Evolutionary conservation across 1,140 invertebrate genomes (phyloP), one percentile per base, ranked within the genome.

Genomic region (Heliconius hewitsoni): DNA sequence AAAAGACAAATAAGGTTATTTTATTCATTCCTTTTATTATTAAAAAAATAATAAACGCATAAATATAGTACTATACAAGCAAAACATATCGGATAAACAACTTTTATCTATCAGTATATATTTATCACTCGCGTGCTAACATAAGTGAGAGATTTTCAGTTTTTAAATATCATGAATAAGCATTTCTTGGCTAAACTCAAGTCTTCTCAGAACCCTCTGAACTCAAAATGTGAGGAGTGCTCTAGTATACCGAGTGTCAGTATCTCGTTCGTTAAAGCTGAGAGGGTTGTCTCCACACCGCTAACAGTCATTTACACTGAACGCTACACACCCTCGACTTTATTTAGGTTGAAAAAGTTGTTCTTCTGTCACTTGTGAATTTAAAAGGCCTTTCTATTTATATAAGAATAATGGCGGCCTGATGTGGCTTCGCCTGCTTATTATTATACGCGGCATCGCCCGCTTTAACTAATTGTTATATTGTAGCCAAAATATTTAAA

Each of bases 281-380:
- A 66, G 23, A 27, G 60, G 60, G 60, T 27, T 66, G 23, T 66
- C 60, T 66, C 60, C 23, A 66, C 60, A 66, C 23, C 23, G 23
- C 27, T 30, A 66, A 66, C 11, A 66, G 60, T 66, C n/a, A 66
- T 66, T 66, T 66, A 66, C 23, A 30, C 60, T 66, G 60, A 66
- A 66, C 27, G 60, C 27, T 13, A 9, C n/a, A 11, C 57, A 66
- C 60, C 4, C 60, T 66, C 9, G 60, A 19, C 2, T 19, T 27
- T 66, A 66, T 27, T 66, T 27, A 66, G 60, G 60, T 66, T 66
- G 11, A 66, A 57, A 11, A 23, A 57, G 9, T 57, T 23, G n/a
- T 27, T n/a, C 8, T 16, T 16, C 60, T 66, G 9, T 66, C 23
- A 66, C 60, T 66, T 66, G 19, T n/a, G 5, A 27, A 9, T 27